These are phyloP conservation scores for Chloroclysta siterata DNA, from an alignment of 2,888 invertebrate genomes.

Conservation along the genomic window DNA sequence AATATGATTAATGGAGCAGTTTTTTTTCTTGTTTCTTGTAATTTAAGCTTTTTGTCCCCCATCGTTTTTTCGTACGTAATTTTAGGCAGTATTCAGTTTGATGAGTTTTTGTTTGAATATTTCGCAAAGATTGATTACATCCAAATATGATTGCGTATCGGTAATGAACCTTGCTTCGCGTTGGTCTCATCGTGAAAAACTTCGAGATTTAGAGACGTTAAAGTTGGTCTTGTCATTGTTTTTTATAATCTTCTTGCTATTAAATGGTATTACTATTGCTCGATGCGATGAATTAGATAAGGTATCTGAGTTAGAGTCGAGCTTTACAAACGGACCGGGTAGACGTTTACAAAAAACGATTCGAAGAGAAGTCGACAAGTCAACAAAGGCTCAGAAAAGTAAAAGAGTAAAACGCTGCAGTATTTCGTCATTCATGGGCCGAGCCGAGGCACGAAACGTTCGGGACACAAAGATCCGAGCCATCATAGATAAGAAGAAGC, in stretches of 20 bases:
- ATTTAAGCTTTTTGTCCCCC: slow-evolving; percentile 59
- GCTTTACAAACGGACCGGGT: slow-evolving; percentile 70
- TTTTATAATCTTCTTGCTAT: slow-evolving; percentile 51
- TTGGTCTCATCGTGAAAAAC: slow-evolving; percentile 43
- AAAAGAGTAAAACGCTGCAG: slow-evolving; percentile 74
- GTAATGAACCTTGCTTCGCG: slow-evolving; percentile 45
- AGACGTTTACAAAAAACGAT: slow-evolving; percentile 74
- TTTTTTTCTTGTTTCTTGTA: slow-evolving; percentile 60
- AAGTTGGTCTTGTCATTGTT: slow-evolving; percentile 51
- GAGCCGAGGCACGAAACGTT: slow-evolving; percentile 72
- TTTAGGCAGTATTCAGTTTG: slow-evolving; percentile 54
- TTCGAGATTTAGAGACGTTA: slow-evolving; percentile 42
- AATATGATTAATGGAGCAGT: slow-evolving; percentile 73
- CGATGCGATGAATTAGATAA: slow-evolving; percentile 76
- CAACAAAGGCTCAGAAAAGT: slow-evolving; percentile 75
- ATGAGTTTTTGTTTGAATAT: slow-evolving; percentile 63
- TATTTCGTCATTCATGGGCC: slow-evolving; percentile 74
- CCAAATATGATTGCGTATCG: slow-evolving; percentile 50
- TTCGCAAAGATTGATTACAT: slow-evolving; percentile 68
- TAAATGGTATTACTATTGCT: slow-evolving; percentile 51
- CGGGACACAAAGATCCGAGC: slow-evolving; percentile 76
- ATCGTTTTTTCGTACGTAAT: slow-evolving; percentile 54
- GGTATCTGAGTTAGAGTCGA: slow-evolving; percentile 72
- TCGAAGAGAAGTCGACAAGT: slow-evolving; percentile 75
- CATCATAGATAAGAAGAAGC: slow-evolving; percentile 79